Percentiles rank a stretch among this genome's conserved stretches.
Evolutionary conservation across 2,888 invertebrate species (phyloP).

Genomic region (Ormyrus thymus): DNA sequence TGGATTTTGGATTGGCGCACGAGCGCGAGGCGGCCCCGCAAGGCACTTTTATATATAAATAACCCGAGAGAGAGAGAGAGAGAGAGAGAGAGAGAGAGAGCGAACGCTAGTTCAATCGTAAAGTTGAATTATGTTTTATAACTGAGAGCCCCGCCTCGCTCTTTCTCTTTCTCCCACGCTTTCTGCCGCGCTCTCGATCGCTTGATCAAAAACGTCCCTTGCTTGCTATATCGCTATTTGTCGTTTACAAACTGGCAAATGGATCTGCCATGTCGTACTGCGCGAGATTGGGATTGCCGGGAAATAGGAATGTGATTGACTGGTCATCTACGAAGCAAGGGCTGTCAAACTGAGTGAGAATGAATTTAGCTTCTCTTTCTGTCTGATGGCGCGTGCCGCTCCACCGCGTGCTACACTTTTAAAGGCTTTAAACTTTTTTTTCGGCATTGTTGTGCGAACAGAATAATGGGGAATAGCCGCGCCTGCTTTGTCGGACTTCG

Average conservation of each 20-base stretch:
- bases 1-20: not conserved
- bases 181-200: not conserved
- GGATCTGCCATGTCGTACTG: conserved; percentile 48
- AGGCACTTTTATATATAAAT: conserved; percentile 42
- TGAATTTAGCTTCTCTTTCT: conserved; percentile 33
- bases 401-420: conserved; percentile 35
- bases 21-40: not conserved
- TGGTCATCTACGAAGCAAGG: conserved; percentile 19
- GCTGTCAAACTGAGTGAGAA: not conserved
- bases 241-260: conserved; percentile 48
- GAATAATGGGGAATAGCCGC: no score
- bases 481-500: no score
- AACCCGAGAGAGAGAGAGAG: not conserved
- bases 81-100: not conserved
- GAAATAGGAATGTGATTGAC: conserved; percentile 51
- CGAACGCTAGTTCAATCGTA: conserved; percentile 33
- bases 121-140: conserved; percentile 52
- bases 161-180: not conserved
- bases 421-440: conserved; percentile 32
- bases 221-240: conserved; percentile 15
- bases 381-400: not conserved
- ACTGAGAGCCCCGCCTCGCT: conserved; percentile 2
- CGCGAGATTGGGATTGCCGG: conserved; percentile 27
- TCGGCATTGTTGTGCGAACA: no score
- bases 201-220: not conserved